Percentiles rank a stretch among this genome's conserved stretches.
phyloP scores from a whole-genome alignment of 1,140 invertebrate species.

The Globodera ellingtonae region DNA sequence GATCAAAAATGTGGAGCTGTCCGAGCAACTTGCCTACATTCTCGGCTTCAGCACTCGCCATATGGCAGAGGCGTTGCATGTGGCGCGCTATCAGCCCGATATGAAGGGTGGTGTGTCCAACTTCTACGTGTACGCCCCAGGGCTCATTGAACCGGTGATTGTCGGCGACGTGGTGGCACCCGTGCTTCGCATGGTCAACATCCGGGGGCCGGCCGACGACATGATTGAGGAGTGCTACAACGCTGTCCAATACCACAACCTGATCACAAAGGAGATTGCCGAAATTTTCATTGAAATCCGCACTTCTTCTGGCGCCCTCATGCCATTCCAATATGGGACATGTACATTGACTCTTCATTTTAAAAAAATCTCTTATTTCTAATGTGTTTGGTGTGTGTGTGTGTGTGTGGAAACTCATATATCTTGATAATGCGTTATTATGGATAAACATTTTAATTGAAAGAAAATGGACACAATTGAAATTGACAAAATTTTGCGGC shows the following conservation, averaged over 20 bases:
- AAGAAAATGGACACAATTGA: constrained; percentile 10
- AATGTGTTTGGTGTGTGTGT: neutral
- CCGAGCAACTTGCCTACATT: neutral
- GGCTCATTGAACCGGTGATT: constrained; percentile 30
- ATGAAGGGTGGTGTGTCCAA: neutral
- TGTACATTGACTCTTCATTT: neutral
- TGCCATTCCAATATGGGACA: constrained; percentile 22
- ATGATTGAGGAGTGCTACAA: constrained; percentile 18
- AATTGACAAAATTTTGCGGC: constrained; percentile 12
- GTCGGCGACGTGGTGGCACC: constrained; percentile 27
- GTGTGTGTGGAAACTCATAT: too few relatives aligned
- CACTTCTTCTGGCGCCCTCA: neutral
- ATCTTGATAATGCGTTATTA: too few relatives aligned
- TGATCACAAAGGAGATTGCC: constrained; percentile 23
- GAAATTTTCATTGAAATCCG: constrained; percentile 30
- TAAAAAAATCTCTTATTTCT: neutral
- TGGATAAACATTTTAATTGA: too few relatives aligned
- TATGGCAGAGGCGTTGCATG: neutral
- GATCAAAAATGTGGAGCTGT: neutral
- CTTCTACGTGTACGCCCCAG: constrained; percentile 34
- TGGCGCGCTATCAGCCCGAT: constrained; percentile 12
- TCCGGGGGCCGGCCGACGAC: neutral
- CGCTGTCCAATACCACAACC: constrained; percentile 19
- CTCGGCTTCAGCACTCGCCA: neutral
- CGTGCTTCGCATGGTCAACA: constrained; percentile 28